Evolutionary conservation across 2,888 invertebrate species (phyloP), one percentile per base, ranked within the genome.

Genomic region (Seladonia tumulorum): DNA sequence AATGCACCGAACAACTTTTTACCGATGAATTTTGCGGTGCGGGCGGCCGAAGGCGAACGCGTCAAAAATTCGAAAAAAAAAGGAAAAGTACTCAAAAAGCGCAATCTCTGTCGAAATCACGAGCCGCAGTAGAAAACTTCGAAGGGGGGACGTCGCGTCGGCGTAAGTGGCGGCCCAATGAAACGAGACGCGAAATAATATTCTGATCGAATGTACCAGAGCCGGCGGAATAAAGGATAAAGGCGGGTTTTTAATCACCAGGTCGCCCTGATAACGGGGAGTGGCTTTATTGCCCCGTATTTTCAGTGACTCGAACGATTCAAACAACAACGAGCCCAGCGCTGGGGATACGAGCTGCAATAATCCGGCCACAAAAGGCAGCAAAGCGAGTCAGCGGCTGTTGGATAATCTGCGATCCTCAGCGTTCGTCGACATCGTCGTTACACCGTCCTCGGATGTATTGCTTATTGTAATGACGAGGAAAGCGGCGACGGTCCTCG

Each of bases 391-490:
- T 90, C 90, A 90, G 90, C 90, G 86, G 85, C 72, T 89, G 81
- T 88, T 78, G 71, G 72, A 81, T 90, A 90, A 90, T 90, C 90
- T 89, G 89, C 86, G 75, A 89, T 89, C 79, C 90, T 90, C 90
- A 81, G 89, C 85, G 81, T 78, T 82, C 88, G 85, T 85, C 87
- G 79, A 47, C 73, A 74, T 87, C 76, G 85, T 81, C 79, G 81
- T 89, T 84, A 79, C 83, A 79, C 53, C 75, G 66, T 78, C 79
- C 79, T 85, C 83, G 79, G 86, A 83, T 88, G 79, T 87, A 83
- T 83, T 70, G 86, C 83, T 79, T 70, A 74, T 68, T 83, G 79
- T 83, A 82, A 85, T 78, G 79, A 82, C 83, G 73, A 89, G 87
- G 82, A 86, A 81, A 29, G 29, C 82, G 78, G 77, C 75, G 81